Evolutionary conservation across 2,888 invertebrate species (phyloP).

Genomic region (Argyra leucocephala): DNA sequence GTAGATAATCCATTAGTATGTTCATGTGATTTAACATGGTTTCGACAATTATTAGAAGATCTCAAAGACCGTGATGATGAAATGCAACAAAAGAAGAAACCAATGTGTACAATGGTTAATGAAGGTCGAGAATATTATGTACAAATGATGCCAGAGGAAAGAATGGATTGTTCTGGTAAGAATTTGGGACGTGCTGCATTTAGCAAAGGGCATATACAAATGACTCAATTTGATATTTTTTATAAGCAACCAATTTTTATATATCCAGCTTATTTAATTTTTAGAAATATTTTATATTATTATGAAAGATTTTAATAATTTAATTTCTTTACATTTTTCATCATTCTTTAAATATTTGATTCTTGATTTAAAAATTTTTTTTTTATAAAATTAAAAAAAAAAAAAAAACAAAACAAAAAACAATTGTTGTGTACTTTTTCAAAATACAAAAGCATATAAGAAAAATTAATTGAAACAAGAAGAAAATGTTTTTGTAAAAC

Average conservation of each 20-base stretch:
- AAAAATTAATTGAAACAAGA: too few relatives aligned
- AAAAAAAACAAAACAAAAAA: background rate
- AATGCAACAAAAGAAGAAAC: constrained; percentile 78
- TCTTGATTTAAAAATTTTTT: too few relatives aligned
- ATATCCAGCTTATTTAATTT: background rate
- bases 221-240: background rate
- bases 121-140: constrained; percentile 77
- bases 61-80: constrained; percentile 75
- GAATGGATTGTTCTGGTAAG: constrained; percentile 73
- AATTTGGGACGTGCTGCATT: constrained; percentile 29
- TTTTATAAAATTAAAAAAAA: background rate
- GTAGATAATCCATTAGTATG: constrained; percentile 84
- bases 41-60: constrained; percentile 68
- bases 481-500: background rate
- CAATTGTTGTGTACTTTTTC: background rate
- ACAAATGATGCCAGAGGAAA: constrained; percentile 69
- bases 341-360: background rate
- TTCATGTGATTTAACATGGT: constrained; percentile 82
- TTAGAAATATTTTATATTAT: constrained; percentile 1
- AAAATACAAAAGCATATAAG: background rate
- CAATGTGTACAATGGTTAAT: constrained; percentile 67
- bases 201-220: constrained; percentile 23
- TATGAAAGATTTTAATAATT: background rate
- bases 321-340: background rate
- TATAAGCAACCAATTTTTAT: background rate